Evolutionary conservation across 2,888 invertebrate species (phyloP), one percentile per base, ranked within the genome.

Genomic region (Eupithecia exiguata): DNA sequence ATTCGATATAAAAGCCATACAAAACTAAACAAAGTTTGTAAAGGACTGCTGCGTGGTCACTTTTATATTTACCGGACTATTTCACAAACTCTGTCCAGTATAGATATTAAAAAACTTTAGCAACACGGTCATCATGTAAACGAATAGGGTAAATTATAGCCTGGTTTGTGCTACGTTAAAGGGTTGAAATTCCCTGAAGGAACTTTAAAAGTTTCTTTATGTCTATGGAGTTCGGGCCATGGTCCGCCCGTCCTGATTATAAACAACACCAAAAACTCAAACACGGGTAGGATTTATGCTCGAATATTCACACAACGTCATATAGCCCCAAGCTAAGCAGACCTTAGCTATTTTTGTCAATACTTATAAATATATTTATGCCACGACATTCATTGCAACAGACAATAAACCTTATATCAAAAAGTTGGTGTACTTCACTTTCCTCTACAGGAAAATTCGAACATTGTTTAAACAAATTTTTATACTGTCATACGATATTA

Each of bases 1-100:
- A 87, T 88, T 86, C 84, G 82, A 87, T 88, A 86, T 87, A 82
- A 86, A 86, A 86, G 79, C 83, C 81, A 83, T 81, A 81, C 36
- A 66, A 70, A 46, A 12, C 66, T 69, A 68, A 66, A 38, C 69
- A 61, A 73, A 70, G 25, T 43, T 38, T 65, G 38, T 65, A 65
- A 65, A 38, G 63, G 38, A 65, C 38, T 65, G 63, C 63, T 38
- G 63, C 35, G 35, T 35, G 18, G 68, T 30, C 36, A 66, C 40
- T 21, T 21, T 66, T 14, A 21, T 40, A 40, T 40, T 65, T 38
- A 36, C 21, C 14, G 40, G 21, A 14, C 38, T 38, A 36, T 35
- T 14, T 61, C 16, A 35, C 35, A 18, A 58, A 58, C 58, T 58
- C 58, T 58, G 5, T 25, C 14, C 21, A 25, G 25, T 25, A 53